Evolutionary conservation across 2,888 invertebrate species (phyloP), one percentile per base, ranked within the genome.

Genomic region (Phortica magna): DNA sequence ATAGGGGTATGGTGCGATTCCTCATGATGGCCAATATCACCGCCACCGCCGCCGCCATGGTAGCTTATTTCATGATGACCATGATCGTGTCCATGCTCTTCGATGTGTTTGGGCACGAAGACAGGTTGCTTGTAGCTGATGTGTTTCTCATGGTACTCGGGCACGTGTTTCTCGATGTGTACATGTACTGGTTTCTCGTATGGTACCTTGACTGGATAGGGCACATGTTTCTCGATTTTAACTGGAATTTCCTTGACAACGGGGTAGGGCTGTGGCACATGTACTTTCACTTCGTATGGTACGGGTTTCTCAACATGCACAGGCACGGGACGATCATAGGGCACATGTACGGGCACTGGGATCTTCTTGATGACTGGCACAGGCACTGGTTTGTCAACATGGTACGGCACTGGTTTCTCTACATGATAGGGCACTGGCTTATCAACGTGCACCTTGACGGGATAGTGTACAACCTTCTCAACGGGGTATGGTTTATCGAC

Each of bases 401-500:
- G 93, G 84, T 95, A 94, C 42, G 96, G 96, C 81, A 96, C 95
- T 57, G 95, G 95, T 83, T 92, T 92, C 73, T 93, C 93, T 4
- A 93, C 91, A 76, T 92, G 91, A 75, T 94, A 94, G 80, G 95
- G 96, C 79, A 95, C 95, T 74, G 95, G 95, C 91, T 94, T 94
- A 89, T 95, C 94, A 65, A 94, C 94, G 79, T 93, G 94, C 48
- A 95, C 94, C 88, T 95, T 94, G 22, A 96, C 95, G 80, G 95
- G 94, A 94, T 95, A 95, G 39, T 95, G 95, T 9, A 93, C 94
- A 85, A 95, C 93, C 90, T 95, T 95, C 85, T 95, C 95, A 0
- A 96, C 95, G 41, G 95, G 95, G 55, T 95, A 94, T 10, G 94
- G 95, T 41, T 96, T 95, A 89, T 96, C 96, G 7, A 96, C 95